Evolutionary conservation across 2,888 invertebrate genomes (phyloP), one percentile per base, ranked within the genome.

Genomic region (Idaea biselata): DNA sequence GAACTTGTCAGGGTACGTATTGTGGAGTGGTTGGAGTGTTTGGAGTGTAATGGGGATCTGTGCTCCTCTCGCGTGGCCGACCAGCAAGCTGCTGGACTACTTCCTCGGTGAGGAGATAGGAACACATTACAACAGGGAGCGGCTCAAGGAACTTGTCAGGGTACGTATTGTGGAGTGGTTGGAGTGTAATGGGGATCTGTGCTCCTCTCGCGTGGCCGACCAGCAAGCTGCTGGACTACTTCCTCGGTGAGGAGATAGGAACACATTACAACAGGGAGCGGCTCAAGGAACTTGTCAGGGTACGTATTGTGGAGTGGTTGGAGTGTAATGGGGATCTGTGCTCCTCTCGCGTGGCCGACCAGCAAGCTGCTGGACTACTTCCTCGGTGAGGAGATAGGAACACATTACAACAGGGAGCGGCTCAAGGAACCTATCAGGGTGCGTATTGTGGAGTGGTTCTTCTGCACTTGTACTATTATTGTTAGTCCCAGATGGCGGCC

Each of bases 61-160:
- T 58, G 98, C 97, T 62, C 99, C 99, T 0, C 87, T 99, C 11
- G 96, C 99, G 1, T 99, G 96, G 93, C 99, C 99, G 0, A 97
- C 98, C 68, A 98, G 98, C 76, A 96, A 96, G 77, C 84, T 98
- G n/a, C 92, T 99, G 75, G 99, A 99, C 86, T 94, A 94, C 75
- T 90, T 97, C 74, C 93, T 99, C 17, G 99, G 99, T 2, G 99
- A 99, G 84, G 99, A 99, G 91, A 98, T 99, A 69, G 99, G 99
- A 61, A 97, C 97, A 77, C 98, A 99, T 11, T 99, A 99, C 92
- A 99, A 98, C 84, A 94, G 99, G 62, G 99, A 99, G 81, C 95
- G 99, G 44, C 94, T 99, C 58, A 98, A 99, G 93, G 99, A 99
- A 83, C 94, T 99, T 60, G 97, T 99, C 63, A 96, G 96, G 94